These are phyloP conservation scores for Gouania willdenowi DNA, from an alignment of 2,797 vertebrate genomes.

Conservation along the genomic window DNA sequence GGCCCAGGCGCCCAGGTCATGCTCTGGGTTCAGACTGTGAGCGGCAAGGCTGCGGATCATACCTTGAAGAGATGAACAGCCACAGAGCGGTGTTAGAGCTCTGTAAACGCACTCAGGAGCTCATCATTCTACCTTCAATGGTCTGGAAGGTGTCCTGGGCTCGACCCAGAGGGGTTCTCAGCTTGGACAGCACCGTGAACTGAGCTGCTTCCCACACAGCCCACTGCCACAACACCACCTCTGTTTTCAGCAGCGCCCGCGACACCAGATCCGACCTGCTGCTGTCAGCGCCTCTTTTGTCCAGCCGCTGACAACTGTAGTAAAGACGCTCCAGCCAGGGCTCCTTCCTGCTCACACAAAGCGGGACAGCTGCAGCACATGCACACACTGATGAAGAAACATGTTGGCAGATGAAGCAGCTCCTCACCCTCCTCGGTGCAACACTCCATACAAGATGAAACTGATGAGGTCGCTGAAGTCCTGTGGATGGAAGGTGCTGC, in stretches of 20 bases:
- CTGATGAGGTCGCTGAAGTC: conserved; percentile 98
- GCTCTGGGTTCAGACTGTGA: conserved; percentile 92
- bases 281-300: conserved; percentile 71
- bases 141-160: conserved; percentile 99
- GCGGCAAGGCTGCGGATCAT: conserved; percentile 96
- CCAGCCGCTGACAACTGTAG: conserved; percentile 93
- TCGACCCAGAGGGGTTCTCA: conserved; percentile 92
- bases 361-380: too few species aligned
- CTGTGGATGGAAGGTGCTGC: conserved; percentile 96
- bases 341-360: conserved; percentile 81
- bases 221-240: conserved; percentile 97
- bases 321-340: conserved; percentile 96
- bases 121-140: conserved; percentile 85
- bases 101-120: too few species aligned
- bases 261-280: conserved; percentile 73
- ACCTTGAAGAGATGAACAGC: conserved; percentile 67
- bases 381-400: not conserved
- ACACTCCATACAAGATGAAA: conserved; percentile 94
- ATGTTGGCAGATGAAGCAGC: too few species aligned
- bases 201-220: conserved; percentile 98
- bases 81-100: not conserved
- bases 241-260: conserved; percentile 85
- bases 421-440: conserved; percentile 88
- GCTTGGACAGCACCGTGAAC: conserved; percentile 95
- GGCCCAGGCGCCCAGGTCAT: conserved; percentile 92